A percentile compares a stretch with the other conserved stretches of the same genome.
Evolutionary conservation across 2,113 vertebrate species (phyloP).

Genomic region (Otocyon megalotis): DNA sequence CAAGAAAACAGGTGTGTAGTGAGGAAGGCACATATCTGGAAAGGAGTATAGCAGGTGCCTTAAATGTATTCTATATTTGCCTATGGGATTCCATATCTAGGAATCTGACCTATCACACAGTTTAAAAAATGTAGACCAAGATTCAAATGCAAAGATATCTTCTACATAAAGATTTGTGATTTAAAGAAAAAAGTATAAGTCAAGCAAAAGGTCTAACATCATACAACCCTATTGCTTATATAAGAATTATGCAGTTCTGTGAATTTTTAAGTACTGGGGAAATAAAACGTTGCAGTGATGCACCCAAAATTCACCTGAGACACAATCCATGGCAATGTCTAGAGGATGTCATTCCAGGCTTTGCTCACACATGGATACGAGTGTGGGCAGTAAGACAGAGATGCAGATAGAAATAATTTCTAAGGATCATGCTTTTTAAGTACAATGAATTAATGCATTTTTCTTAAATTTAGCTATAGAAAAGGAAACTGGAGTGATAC

Average conservation of each 20-base stretch:
- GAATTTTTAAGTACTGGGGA: too few relatives aligned
- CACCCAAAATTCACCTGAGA: background rate
- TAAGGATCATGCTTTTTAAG: background rate
- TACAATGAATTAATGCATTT: background rate
- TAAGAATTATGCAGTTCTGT: background rate
- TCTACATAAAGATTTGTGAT: background rate
- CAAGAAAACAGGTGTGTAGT: background rate
- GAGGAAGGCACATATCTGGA: background rate
- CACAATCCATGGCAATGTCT: accelerated
- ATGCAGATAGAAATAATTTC: background rate
- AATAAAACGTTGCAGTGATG: too few relatives aligned
- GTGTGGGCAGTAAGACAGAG: background rate
- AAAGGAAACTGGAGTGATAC: background rate
- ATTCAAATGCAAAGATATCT: background rate
- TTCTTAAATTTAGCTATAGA: background rate
- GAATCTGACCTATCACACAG: accelerated
- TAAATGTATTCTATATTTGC: background rate
- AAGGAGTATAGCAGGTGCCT: background rate
- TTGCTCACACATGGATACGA: background rate
- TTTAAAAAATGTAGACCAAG: background rate
- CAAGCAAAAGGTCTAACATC: background rate
- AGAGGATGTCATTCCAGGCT: too few relatives aligned
- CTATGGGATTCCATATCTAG: background rate
- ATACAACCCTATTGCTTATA: background rate
- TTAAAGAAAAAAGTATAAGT: background rate